phyloP scores from a whole-genome alignment of 2,888 invertebrate genomes.

The Nephrotoma appendiculata region DNA sequence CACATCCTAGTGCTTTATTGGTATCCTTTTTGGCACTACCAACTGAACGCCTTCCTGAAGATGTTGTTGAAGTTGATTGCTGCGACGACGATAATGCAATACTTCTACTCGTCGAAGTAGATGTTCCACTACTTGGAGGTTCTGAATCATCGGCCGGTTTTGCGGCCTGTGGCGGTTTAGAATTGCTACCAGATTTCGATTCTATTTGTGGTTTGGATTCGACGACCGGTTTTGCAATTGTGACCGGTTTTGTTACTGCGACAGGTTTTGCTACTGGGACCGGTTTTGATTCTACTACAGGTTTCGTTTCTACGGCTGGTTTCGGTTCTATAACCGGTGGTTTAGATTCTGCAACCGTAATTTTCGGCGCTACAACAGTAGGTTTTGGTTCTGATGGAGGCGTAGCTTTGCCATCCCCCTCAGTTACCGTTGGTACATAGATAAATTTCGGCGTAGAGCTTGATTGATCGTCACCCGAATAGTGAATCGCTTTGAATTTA shows the following conservation, averaged over 20 bases:
- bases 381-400: not conserved
- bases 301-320: not conserved
- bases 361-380: not conserved
- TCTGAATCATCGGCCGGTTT: not conserved
- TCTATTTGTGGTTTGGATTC: not conserved
- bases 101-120: not conserved
- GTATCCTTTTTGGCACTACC: not conserved
- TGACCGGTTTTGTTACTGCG: not conserved
- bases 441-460: conserved; percentile 49
- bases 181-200: not conserved
- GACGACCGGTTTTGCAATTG: not conserved
- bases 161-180: not conserved
- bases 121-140: not conserved
- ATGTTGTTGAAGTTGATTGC: not conserved
- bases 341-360: not conserved
- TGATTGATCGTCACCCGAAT: conserved; percentile 29
- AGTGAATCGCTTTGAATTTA: conserved; percentile 36
- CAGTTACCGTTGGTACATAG: conserved; percentile 50
- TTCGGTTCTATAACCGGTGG: not conserved
- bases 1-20: conserved; percentile 13
- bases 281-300: not conserved
- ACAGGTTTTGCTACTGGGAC: not conserved
- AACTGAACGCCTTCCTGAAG: not conserved
- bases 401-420: not conserved
- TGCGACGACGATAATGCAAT: not conserved